Percentiles rank a stretch among this genome's conserved stretches.
Evolutionary conservation across 2,113 vertebrate genomes (phyloP).

Genomic region (Ovis aries): ARS-UI_Ramb_v3.0 NC_056065.1:20371501-20372000

Average conservation of each 20-base stretch:
- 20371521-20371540: not conserved
- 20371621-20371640: not conserved
- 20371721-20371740: not conserved
- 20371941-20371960: not conserved
- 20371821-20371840: not conserved
- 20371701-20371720: not conserved
- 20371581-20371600: not conserved
- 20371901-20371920: fast-evolving
- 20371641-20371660: not conserved
- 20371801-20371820: not conserved
- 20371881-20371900: not conserved
- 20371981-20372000: not conserved
- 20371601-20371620: not conserved
- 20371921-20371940: not conserved
- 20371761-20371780: not conserved
- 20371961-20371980: not conserved
- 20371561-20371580: not conserved
- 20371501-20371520: not conserved
- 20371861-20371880: not conserved
- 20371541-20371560: not conserved
- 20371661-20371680: not conserved
- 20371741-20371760: fast-evolving
- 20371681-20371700: not conserved
- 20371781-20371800: not conserved
- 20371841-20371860: not conserved